phyloP scores from a whole-genome alignment of 1,140 invertebrate species.

The Drosophila paulistorum region DNA sequence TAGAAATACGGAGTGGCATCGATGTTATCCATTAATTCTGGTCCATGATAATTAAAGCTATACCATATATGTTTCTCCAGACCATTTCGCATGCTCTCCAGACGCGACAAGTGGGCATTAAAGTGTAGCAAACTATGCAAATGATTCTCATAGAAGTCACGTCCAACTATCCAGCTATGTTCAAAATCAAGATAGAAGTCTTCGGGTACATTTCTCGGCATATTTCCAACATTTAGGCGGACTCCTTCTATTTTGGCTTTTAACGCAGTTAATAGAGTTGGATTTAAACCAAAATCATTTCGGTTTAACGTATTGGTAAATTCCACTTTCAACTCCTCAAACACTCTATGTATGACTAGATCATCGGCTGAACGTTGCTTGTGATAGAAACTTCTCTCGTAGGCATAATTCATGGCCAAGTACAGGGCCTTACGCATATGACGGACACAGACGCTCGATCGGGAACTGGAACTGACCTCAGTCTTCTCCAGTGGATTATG shows the following conservation, averaged over 20 bases:
- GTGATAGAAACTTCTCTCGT: conserved; percentile 55
- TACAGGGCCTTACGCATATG: conserved; percentile 68
- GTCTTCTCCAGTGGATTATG: conserved; percentile 53
- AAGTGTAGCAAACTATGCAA: conserved; percentile 55
- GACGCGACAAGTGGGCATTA: conserved; percentile 39
- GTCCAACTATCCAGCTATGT: conserved; percentile 38
- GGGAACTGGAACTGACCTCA: not conserved
- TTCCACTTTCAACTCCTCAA: conserved; percentile 51
- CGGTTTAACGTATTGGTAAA: conserved; percentile 30
- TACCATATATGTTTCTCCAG: conserved; percentile 48
- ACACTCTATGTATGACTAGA: conserved; percentile 52
- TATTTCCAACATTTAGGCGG: conserved; percentile 62
- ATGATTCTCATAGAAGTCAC: conserved; percentile 61
- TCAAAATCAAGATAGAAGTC: conserved; percentile 43
- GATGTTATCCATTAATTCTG: conserved; percentile 59
- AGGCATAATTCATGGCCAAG: conserved; percentile 66
- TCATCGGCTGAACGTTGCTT: conserved; percentile 44
- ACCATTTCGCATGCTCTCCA: conserved; percentile 40
- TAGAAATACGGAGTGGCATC: conserved; percentile 75
- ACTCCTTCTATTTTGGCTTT: conserved; percentile 41
- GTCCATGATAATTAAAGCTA: conserved; percentile 69
- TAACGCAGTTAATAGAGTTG: conserved; percentile 33
- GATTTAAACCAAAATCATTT: conserved; percentile 43
- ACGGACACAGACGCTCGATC: conserved; percentile 38
- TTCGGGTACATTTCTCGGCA: conserved; percentile 48